These are phyloP conservation scores for Styela plicata DNA, from an alignment of 23 tunicate species.

Conservation along the genomic window DNA sequence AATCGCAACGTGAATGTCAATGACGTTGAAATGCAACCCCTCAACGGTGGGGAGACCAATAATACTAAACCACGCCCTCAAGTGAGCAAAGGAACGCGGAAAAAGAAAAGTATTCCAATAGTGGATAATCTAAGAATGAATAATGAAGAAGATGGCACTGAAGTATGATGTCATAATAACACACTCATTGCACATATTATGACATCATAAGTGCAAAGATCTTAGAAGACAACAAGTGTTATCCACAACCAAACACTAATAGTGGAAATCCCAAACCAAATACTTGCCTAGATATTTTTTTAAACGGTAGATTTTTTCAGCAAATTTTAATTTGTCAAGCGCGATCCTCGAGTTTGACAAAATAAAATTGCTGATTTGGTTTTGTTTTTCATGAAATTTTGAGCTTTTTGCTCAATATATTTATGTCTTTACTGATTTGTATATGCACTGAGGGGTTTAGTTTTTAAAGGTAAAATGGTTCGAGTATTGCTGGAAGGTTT, in stretches of 20 bases:
- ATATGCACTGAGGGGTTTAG: not conserved
- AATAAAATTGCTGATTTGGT: not conserved
- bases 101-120: conserved; percentile 37
- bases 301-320: too few species aligned
- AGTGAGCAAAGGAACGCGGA: conserved; percentile 9
- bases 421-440: not conserved
- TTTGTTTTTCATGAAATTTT: too few species aligned
- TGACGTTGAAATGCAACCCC: conserved; percentile 29
- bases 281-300: not conserved
- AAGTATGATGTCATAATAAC: conserved; percentile 43
- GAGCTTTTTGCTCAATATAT: too few species aligned
- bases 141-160: conserved; percentile 71
- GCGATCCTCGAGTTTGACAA: not conserved
- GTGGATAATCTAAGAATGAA: conserved; percentile 55
- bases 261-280: not conserved
- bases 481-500: too few species aligned
- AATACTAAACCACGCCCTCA: conserved; percentile 8
- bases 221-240: not conserved
- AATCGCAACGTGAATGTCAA: conserved; percentile 8
- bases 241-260: too few species aligned
- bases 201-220: not conserved
- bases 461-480: too few species aligned
- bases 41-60: not conserved
- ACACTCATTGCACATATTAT: conserved; percentile 16
- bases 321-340: not conserved